Evolutionary conservation across 1,140 invertebrate genomes (phyloP), one percentile per base, ranked within the genome.

Genomic region (Caerostris extrusa): DNA sequence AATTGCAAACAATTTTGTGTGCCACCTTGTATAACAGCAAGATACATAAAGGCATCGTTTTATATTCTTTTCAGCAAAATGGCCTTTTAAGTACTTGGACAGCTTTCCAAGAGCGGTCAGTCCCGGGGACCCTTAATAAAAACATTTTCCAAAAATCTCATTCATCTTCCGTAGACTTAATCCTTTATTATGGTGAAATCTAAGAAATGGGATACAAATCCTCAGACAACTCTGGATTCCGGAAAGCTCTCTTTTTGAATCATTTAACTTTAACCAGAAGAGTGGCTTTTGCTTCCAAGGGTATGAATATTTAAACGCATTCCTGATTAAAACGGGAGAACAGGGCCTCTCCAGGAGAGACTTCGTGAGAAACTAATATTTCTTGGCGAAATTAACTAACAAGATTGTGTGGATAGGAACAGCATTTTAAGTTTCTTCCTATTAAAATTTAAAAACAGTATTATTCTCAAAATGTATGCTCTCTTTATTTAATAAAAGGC

Each of bases 231-330:
- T 77, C 71, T 77, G 34, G 50, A 8, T 77, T 77, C 71, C 71
- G 14, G 34, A 77, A 77, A 57, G 56, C 57, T 85, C 10, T 61
- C 61, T 53, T 88, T 58, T 88, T 64, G 86, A 88, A 64, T 88
- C 61, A 88, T 88, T 88, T 88, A 88, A 64, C 58, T 88, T 88
- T 88, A 88, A 55, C 61, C 86, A 64, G 58, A 53, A 88, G 10
- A 34, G 53, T 64, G 56, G 60, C 10, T 64, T 67, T 8, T 64
- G 61, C 50, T 64, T 88, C 50, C 60, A 88, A 7, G 7, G 50
- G 57, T 88, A 88, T 88, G 86, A 88, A 88, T 88, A 88, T 88
- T 88, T 88, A 88, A 88, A 64, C 19, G 61, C 61, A 64, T 88
- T 88, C 86, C 56, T 64, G 86, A 88, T 88, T 64, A 88, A 50